These are phyloP conservation scores for Hypsopygia costalis DNA, from an alignment of 2,888 invertebrate species.

Conservation along the genomic window DNA sequence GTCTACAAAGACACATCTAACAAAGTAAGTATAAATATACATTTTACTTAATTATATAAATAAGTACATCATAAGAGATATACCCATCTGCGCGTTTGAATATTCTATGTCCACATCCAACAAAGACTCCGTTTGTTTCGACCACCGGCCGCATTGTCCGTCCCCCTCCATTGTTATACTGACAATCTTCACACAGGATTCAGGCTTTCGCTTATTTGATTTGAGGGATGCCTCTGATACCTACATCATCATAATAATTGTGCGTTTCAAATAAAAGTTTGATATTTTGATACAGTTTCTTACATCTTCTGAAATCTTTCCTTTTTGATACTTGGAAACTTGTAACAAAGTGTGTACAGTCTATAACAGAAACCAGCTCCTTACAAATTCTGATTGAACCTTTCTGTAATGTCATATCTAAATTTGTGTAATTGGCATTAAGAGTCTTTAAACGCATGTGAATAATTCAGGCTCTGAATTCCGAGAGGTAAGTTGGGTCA, in stretches of 20 bases:
- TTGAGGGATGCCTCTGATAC: not conserved
- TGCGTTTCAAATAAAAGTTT: not conserved
- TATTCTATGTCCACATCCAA: constrained; percentile 44
- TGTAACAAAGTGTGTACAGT: no score
- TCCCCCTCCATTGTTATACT: constrained; percentile 61
- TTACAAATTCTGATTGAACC: no score
- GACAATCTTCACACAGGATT: constrained; percentile 40
- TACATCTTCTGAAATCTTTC: no score
- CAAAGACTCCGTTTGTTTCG: constrained; percentile 68
- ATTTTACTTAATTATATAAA: constrained; percentile 1
- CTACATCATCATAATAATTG: not conserved
- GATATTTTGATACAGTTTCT: no score
- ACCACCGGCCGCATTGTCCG: constrained; percentile 65
- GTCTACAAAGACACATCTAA: not conserved
- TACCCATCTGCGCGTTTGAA: constrained; percentile 21
- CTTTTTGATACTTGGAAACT: no score
- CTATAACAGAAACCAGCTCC: no score
- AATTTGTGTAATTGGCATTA: no score
- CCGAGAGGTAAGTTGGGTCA: no score
- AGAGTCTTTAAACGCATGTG: no score
- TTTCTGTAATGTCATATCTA: no score
- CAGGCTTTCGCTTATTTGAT: constrained; percentile 11
- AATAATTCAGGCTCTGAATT: no score
- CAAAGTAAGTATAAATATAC: not conserved
- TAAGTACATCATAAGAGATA: no score